These are phyloP conservation scores for Micronisus gabar DNA, from an alignment of 2,113 vertebrate genomes.

Conservation along the genomic window DNA sequence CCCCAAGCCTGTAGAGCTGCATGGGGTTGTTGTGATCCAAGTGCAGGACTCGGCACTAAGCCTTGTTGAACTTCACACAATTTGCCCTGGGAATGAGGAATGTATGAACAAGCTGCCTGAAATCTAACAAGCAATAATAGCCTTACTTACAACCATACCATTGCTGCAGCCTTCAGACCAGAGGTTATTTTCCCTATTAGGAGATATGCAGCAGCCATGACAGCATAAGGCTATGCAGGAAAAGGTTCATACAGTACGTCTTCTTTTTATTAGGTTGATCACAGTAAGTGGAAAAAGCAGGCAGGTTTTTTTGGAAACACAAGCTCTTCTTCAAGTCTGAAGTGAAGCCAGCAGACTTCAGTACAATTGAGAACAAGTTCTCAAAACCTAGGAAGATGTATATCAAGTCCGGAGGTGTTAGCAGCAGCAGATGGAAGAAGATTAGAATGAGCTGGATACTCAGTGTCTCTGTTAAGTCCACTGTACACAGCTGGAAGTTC, in stretches of 20 bases:
- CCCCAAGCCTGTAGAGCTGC: not conserved
- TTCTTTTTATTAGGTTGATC: not conserved
- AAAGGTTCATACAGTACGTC: not conserved
- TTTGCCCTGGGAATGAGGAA: not conserved
- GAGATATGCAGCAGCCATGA: not conserved
- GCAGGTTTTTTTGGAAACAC: not conserved
- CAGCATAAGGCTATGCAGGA: not conserved
- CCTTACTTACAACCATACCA: not conserved
- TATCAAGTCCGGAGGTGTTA: not conserved
- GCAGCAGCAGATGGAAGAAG: not conserved
- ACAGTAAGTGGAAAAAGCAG: not conserved
- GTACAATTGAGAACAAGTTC: not conserved
- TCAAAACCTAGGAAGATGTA: not conserved
- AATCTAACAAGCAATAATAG: not conserved
- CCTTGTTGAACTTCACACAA: not conserved
- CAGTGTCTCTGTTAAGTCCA: not conserved
- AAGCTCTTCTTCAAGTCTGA: not conserved
- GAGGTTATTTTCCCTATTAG: not conserved
- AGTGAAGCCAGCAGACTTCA: not conserved
- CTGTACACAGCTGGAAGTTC: not conserved
- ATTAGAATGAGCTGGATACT: not conserved
- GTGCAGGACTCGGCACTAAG: rapidly evolving
- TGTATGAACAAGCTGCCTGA: not conserved
- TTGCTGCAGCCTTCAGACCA: not conserved
- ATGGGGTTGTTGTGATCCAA: not conserved